These are phyloP conservation scores for Copidosoma aretas DNA, from an alignment of 2,888 invertebrate species.

Conservation along the genomic window DNA sequence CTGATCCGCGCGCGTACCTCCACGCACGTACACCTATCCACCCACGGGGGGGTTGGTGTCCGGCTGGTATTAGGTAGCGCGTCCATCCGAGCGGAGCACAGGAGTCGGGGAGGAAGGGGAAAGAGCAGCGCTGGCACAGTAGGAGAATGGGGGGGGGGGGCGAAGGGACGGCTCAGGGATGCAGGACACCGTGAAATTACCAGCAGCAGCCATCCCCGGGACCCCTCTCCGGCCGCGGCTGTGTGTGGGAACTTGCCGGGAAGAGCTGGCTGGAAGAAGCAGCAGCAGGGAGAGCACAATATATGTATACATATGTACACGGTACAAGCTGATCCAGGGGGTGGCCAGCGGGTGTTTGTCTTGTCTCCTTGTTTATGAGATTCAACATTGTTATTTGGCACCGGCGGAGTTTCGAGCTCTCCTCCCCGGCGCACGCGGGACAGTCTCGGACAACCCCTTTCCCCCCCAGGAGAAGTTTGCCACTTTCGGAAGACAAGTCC, in stretches of 20 bases:
- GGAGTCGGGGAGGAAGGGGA: slow-evolving; percentile 40
- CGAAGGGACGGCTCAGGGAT: slow-evolving; percentile 63
- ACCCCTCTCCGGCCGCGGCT: not conserved
- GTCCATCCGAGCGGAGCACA: slow-evolving; percentile 13
- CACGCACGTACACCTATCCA: slow-evolving; percentile 15
- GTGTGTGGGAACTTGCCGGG: slow-evolving; percentile 15
- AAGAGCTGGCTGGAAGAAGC: slow-evolving; percentile 20
- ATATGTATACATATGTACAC: too few species aligned
- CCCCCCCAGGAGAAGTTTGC: slow-evolving; percentile 50
- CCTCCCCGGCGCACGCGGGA: slow-evolving; percentile 37
- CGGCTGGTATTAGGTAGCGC: slow-evolving; percentile 12
- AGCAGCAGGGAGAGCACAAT: slow-evolving; percentile 5
- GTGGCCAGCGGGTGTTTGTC: slow-evolving; percentile 61
- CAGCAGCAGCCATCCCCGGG: slow-evolving; percentile 55
- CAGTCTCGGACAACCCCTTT: too few species aligned
- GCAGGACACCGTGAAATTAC: slow-evolving; percentile 70
- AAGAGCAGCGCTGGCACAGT: slow-evolving; percentile 14
- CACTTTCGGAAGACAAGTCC: slow-evolving; percentile 54
- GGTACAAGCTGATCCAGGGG: slow-evolving; percentile 6
- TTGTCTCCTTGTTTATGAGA: slow-evolving; percentile 64
- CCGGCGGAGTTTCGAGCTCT: slow-evolving; percentile 57
- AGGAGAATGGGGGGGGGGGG: slow-evolving; percentile 28
- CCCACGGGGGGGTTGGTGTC: slow-evolving; percentile 46
- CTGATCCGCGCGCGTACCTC: slow-evolving; percentile 11
- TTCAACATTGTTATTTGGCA: slow-evolving; percentile 64